These are phyloP conservation scores for Dinomys branickii DNA, from an alignment of 2,113 vertebrate genomes.

Conservation along the genomic window DNA sequence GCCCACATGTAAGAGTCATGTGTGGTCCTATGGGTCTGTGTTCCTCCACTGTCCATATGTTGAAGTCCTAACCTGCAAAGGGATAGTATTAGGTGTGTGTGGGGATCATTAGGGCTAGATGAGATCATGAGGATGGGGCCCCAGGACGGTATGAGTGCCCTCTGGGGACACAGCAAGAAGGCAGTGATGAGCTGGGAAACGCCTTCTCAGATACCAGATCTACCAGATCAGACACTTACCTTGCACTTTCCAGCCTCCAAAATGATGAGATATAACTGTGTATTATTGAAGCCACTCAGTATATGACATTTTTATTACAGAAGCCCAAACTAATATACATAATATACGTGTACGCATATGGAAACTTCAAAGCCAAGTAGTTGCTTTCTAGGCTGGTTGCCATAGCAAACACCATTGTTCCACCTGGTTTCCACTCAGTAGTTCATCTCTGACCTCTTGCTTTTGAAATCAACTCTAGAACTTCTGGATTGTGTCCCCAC, in stretches of 20 bases:
- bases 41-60: not conserved
- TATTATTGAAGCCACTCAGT: not conserved
- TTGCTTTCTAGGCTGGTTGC: not conserved
- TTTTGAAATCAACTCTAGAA: not conserved
- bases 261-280: not conserved
- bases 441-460: not conserved
- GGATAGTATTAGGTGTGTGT: too few relatives aligned
- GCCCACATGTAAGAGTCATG: not conserved
- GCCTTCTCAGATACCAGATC: not conserved
- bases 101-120: not conserved
- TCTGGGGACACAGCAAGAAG: not conserved
- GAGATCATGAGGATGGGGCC: not conserved
- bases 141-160: not conserved
- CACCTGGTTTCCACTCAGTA: not conserved
- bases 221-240: not conserved
- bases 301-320: not conserved
- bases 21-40: not conserved
- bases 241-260: not conserved
- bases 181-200: too few relatives aligned
- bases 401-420: not conserved
- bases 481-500: not conserved
- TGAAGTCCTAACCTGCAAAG: not conserved
- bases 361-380: not conserved
- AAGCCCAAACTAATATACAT: not conserved
- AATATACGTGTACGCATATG: not conserved